Conservation (phyloP, 64 coral and sea anemone species). For the Montipora sp. region DNA sequence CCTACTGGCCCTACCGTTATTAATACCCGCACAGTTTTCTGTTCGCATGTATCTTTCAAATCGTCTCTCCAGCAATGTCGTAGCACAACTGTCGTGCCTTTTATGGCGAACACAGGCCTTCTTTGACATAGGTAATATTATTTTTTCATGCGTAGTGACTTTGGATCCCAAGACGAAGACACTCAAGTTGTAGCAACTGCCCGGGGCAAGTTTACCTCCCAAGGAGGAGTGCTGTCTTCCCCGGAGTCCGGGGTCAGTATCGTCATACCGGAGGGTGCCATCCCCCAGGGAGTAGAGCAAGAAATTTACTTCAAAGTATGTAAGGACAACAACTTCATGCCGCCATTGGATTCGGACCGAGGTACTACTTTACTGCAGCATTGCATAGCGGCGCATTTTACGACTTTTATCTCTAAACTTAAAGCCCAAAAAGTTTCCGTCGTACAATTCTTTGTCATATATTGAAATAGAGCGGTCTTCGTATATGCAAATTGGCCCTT, state of each 20-base stretch:
- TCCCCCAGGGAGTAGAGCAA: constrained; percentile 83
- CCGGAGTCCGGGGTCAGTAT: constrained; percentile 98
- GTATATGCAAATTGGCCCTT: too few species aligned
- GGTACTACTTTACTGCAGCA: constrained; percentile 32
- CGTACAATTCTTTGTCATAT: too few species aligned
- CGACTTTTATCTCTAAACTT: too few species aligned
- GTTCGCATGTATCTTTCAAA: too few species aligned
- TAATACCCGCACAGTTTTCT: too few species aligned
- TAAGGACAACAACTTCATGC: constrained; percentile 98
- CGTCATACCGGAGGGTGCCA: constrained; percentile 94
- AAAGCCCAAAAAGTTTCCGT: too few species aligned
- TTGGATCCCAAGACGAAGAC: constrained; percentile 95
- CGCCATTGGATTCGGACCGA: constrained; percentile 93
- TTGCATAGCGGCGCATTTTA: too few species aligned
- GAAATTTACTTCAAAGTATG: constrained; percentile 99
- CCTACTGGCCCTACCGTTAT: too few species aligned
- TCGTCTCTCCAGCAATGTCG: too few species aligned
- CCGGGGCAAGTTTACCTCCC: constrained; percentile 87
- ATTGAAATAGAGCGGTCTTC: too few species aligned
- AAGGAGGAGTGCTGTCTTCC: constrained; percentile 94
- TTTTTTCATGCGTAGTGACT: constrained; percentile 79
- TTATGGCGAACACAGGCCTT: too few species aligned
- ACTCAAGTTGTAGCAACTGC: constrained; percentile 96
- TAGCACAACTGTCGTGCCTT: too few species aligned
- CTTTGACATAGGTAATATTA: neutral